These are phyloP conservation scores for Alectura lathami DNA, from an alignment of 2,113 vertebrate genomes.

Conservation along the genomic window DNA sequence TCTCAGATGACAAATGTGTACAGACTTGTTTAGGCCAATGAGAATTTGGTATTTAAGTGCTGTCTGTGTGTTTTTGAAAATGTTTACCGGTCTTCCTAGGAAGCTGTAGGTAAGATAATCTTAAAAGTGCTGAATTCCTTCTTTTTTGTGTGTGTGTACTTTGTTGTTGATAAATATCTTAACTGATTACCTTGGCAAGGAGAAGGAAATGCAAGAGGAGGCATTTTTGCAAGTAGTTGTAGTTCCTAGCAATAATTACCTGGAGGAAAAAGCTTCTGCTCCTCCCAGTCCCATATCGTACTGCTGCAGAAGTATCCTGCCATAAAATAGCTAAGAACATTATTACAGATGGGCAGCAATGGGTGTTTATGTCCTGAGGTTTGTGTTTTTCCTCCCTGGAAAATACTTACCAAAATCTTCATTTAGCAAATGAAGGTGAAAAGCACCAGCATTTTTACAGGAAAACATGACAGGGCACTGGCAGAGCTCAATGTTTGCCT, in stretches of 20 bases:
- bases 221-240: not conserved
- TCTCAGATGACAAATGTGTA: not conserved
- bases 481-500: not conserved
- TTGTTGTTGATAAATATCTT: not conserved
- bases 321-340: not conserved
- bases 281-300: not conserved
- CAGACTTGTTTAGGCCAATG: not conserved
- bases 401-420: not conserved
- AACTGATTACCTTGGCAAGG: not conserved
- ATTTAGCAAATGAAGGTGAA: not conserved
- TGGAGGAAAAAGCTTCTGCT: not conserved
- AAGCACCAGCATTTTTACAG: not conserved
- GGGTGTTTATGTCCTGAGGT: not conserved
- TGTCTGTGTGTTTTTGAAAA: not conserved
- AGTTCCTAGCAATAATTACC: not conserved
- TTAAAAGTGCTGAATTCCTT: not conserved
- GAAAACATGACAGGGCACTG: rapidly evolving
- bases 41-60: not conserved
- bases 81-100: not conserved
- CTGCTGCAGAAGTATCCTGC: not conserved
- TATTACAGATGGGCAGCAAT: not conserved
- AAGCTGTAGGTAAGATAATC: not conserved
- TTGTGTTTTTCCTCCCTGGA: not conserved
- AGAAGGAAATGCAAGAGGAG: not conserved
- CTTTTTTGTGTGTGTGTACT: not conserved